Evolutionary conservation across 2,888 invertebrate genomes (phyloP), one percentile per base, ranked within the genome.

Genomic region (Papilio demoleus): DNA sequence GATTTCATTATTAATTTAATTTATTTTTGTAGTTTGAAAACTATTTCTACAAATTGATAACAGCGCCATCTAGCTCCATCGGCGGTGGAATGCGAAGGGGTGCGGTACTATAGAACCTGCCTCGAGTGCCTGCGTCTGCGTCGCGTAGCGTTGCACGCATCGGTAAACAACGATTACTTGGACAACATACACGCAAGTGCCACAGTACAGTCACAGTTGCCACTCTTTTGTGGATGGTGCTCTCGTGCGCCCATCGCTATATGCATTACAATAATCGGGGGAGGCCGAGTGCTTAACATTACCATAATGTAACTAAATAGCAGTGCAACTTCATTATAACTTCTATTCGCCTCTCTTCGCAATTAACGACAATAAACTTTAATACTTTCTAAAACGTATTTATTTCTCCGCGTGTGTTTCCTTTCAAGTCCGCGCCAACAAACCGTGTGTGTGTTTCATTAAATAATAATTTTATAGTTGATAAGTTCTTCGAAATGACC

Each of bases 401-500:
- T 86, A 86, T 88, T 90, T 90, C 88, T 88, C 88, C 86, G 89
- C 83, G 89, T 89, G 90, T 89, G 90, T 88, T 81, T 87, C 84
- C 80, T 81, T 83, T 78, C 86, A 83, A 86, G 86, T 85, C 86
- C 83, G 85, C 87, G 87, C 81, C 82, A 86, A 85, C 87, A 86
- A 84, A 88, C 86, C 88, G 88, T 87, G 90, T 89, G 86, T 88
- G 88, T 88, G 86, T 90, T 81, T 88, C 84, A 81, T 88, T 88
- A 88, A 88, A 89, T 90, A 89, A 85, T 83, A 86, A 88, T 85
- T 83, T 81, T 78, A 82, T 83, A 82, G 86, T 85, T 82, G 78
- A 82, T 80, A 81, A 84, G 79, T 77, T 80, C 77, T 79, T 81
- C 85, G 83, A 83, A 83, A 97, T 97, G 97, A 97, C 97, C 83